A percentile compares a stretch with the other conserved stretches of the same genome.
Evolutionary conservation across 2,113 vertebrate genomes (phyloP).

Genomic region (Psilopsiagon aurifrons): DNA sequence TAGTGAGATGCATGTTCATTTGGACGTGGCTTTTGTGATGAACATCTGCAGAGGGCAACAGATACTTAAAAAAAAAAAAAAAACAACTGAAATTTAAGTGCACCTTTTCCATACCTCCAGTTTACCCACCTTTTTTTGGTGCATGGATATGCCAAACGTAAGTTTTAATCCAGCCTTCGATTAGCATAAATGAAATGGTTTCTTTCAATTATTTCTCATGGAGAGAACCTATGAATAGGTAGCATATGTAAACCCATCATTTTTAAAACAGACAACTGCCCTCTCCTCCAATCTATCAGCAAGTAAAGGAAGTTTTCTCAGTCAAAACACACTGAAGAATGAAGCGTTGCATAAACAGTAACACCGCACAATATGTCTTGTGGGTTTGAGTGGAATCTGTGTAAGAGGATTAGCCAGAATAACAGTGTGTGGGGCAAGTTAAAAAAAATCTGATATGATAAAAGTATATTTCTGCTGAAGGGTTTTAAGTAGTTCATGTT

Average conservation of each 20-base stretch:
- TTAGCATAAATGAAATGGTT: fast-evolving
- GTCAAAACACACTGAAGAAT: background rate
- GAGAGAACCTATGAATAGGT: background rate
- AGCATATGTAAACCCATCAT: background rate
- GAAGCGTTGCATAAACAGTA: background rate
- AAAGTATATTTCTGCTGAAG: slow-evolving; percentile 27
- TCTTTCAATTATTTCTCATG: background rate
- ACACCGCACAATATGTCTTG: background rate
- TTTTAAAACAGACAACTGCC: background rate
- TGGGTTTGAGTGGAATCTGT: background rate
- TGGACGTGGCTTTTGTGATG: background rate
- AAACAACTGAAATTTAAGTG: fast-evolving
- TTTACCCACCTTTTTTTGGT: background rate
- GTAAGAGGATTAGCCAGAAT: background rate
- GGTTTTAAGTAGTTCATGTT: slow-evolving; percentile 41
- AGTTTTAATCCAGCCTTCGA: background rate
- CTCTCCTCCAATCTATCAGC: background rate
- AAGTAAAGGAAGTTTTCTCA: background rate
- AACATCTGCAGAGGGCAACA: background rate
- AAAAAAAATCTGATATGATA: background rate
- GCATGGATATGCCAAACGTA: background rate
- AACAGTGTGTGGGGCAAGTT: background rate
- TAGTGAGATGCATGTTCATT: background rate
- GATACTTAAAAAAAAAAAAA: background rate
- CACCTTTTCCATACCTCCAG: background rate